Evolutionary conservation across 2,888 invertebrate species (phyloP).

Genomic region (Microctonus brassicae): DNA sequence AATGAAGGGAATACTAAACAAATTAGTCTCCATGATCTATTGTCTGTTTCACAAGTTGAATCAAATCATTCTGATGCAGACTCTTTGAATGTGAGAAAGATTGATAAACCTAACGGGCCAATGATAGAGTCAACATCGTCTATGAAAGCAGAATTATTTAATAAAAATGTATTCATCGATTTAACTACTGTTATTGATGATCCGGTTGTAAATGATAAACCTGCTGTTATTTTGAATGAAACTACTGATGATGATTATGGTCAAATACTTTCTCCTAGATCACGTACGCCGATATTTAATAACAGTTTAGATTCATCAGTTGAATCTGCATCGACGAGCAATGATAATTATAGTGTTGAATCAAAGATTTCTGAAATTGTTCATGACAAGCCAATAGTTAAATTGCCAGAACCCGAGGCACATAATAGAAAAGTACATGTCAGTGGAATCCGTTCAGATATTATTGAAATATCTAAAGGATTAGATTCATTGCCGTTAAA

Average conservation of each 20-base stretch:
- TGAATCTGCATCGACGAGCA: not conserved
- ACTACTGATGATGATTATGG: not conserved
- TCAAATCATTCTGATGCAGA: slow-evolving; percentile 31
- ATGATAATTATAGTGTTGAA: not conserved
- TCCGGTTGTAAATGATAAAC: not conserved
- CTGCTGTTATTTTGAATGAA: not conserved
- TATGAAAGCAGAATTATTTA: not conserved
- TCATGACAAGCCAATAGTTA: not conserved
- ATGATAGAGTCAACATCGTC: not conserved
- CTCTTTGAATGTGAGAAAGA: slow-evolving; percentile 32
- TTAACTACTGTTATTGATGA: not conserved
- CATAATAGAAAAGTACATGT: not conserved
- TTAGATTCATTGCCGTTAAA: no score
- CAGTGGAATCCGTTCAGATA: no score
- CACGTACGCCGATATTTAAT: not conserved
- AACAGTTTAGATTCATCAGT: not conserved
- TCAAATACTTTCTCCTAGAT: not conserved
- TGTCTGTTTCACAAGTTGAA: slow-evolving; percentile 32
- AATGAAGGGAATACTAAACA: slow-evolving; percentile 40
- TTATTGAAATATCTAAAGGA: no score
- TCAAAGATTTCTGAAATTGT: not conserved
- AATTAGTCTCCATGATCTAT: slow-evolving; percentile 52
- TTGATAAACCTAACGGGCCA: not conserved
- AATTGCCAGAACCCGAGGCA: not conserved
- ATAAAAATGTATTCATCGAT: not conserved